Evolutionary conservation across 2,113 vertebrate species (phyloP), one percentile per base, ranked within the genome.

Genomic region (Leucosticte australis): DNA sequence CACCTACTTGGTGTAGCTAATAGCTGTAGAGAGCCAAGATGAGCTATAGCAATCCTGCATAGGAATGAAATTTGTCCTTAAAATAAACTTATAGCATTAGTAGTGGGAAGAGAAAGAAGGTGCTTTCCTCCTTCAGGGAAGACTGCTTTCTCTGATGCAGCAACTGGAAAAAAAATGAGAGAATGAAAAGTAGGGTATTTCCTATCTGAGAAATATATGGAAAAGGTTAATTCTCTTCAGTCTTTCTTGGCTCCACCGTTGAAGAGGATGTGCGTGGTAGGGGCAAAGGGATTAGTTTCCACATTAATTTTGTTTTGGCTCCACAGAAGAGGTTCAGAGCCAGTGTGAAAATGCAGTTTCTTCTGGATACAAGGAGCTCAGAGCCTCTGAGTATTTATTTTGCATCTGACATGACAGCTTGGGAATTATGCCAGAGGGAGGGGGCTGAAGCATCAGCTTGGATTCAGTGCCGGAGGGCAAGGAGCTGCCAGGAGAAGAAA

Each of bases 301-400:
- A 41, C 78, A 70, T 96, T 94, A 87, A 91, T 97, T 95, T 94
- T 92, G 82, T 63, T 88, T 96, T 95, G 94, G 92, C 89, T 90
- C 56, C 65, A 65, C 52, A 94, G 83, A 92, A 11, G 9, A 65
- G 35, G 41, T 93, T 94, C 70, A 73, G 94, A 95, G 92, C 92
- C 90, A 94, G 83, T 91, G 83, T 94, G 90, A 94, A 97, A 95
- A 93, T 89, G 65, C 74, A 93, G 13, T 87, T 94, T 96, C 82
- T 95, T 44, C 79, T 94, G 83, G 84, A 95, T 93, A 60, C 63
- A 60, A 84, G 65, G 44, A 86, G 75, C 87, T 93, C 60, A 87
- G 85, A 91, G 83, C 83, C 81, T 57, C 90, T 81, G 49, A 91
- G 50, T 96, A 87, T 95, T 96, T 96, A 87, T 83, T 94, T 91